Conservation (phyloP, 2,888 invertebrate genomes). For the Drosophila kuntzei region DNA sequence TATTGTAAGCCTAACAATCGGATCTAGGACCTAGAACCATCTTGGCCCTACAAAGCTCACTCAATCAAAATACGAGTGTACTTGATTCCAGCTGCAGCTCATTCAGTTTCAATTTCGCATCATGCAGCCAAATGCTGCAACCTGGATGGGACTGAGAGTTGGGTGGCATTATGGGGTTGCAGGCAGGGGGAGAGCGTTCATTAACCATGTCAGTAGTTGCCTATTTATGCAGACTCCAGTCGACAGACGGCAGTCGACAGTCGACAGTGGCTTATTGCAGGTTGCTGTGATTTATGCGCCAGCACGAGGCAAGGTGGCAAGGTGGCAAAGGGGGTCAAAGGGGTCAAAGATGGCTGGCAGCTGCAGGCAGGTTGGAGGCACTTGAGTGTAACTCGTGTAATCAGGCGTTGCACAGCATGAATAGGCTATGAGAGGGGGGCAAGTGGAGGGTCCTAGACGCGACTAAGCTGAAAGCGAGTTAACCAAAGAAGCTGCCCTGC, state of each 20-base stretch:
- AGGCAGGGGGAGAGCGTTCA: conserved; percentile 39
- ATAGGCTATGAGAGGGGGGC: conserved; percentile 7
- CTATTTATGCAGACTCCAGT: conserved; percentile 47
- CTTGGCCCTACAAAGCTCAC: background rate
- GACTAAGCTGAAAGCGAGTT: conserved; percentile 34
- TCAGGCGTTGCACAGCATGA: conserved; percentile 52
- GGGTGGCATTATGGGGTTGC: background rate
- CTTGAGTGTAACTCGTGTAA: conserved; percentile 56
- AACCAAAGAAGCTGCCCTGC: conserved; percentile 22
- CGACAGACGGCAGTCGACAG: background rate
- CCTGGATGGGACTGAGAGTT: background rate
- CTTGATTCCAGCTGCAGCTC: conserved; percentile 33
- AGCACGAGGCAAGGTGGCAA: conserved; percentile 16
- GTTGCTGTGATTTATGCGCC: conserved; percentile 45
- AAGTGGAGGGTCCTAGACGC: conserved; percentile 11
- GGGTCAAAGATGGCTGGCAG: background rate
- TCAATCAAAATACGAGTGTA: conserved; percentile 42
- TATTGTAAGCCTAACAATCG: background rate
- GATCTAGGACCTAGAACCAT: background rate
- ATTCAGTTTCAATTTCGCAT: conserved; percentile 37
- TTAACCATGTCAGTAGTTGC: conserved; percentile 58
- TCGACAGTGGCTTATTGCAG: conserved; percentile 19
- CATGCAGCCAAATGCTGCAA: background rate
- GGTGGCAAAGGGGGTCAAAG: background rate
- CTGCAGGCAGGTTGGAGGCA: conserved; percentile 15